A percentile compares a stretch with the other conserved stretches of the same genome.
These are phyloP conservation scores for Rissa tridactyla DNA, from an alignment of 2,113 vertebrate genomes.

Conservation along the genomic window DNA sequence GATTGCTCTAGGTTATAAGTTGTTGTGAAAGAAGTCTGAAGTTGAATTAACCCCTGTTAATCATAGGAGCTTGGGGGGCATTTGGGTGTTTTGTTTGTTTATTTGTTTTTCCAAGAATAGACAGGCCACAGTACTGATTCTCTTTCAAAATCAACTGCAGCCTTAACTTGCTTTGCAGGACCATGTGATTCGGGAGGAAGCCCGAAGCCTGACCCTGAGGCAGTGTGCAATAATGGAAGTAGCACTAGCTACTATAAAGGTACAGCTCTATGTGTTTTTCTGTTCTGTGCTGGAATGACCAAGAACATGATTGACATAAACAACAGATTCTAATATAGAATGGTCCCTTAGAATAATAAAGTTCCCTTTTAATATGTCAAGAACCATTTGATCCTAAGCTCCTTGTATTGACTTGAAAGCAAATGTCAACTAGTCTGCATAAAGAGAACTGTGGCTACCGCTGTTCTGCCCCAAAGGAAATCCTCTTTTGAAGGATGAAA, in stretches of 20 bases:
- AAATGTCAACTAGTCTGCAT: background rate
- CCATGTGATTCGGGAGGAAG: constrained; percentile 91
- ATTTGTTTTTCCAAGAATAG: background rate
- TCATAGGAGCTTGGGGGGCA: background rate
- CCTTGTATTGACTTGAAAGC: background rate
- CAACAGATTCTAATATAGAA: background rate
- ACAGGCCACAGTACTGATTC: background rate
- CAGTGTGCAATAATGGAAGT: constrained; percentile 94
- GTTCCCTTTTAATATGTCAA: background rate
- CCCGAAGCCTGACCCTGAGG: constrained; percentile 87
- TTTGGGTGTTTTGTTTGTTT: background rate
- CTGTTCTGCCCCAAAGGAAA: background rate
- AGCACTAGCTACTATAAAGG: constrained; percentile 94
- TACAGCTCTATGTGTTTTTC: background rate
- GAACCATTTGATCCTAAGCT: background rate
- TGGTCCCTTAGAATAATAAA: background rate
- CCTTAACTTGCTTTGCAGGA: constrained; percentile 77
- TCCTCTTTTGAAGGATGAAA: background rate
- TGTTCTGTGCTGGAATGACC: background rate
- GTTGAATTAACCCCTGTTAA: background rate
- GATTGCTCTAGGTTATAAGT: background rate
- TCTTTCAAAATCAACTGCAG: background rate
- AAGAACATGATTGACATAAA: background rate
- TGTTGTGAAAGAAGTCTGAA: background rate
- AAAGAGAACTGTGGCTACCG: background rate